These are phyloP conservation scores for Zalophus californianus DNA, from an alignment of 2,797 vertebrate genomes.

Conservation along the genomic window DNA sequence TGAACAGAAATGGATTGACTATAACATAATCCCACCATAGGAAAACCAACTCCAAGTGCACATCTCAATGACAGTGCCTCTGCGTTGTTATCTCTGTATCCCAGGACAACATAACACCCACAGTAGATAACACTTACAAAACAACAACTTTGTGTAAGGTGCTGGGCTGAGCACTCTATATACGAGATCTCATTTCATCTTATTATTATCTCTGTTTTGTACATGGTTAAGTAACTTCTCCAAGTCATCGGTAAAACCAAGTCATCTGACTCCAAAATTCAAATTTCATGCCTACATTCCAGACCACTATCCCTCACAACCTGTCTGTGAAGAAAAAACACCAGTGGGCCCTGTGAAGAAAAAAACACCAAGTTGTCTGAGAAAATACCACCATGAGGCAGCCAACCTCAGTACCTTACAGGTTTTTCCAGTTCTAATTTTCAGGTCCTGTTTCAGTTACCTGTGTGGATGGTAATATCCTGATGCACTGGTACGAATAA, in stretches of 20 bases:
- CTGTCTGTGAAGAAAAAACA: too few species aligned
- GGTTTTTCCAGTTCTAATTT: conserved; percentile 39
- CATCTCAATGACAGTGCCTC: background rate
- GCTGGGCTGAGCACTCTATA: background rate
- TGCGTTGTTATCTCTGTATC: background rate
- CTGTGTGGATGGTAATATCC: background rate
- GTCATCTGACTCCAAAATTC: background rate
- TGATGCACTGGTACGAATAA: background rate
- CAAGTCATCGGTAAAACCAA: background rate
- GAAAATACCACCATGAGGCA: background rate
- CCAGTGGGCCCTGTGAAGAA: background rate
- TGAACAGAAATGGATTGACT: background rate
- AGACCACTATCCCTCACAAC: background rate
- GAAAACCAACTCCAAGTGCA: background rate
- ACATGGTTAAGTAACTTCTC: conserved; percentile 17
- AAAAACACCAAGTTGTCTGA: background rate
- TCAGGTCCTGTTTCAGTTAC: background rate
- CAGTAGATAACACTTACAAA: background rate
- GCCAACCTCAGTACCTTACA: background rate
- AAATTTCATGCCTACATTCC: background rate
- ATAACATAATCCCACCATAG: background rate
- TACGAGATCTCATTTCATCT: background rate
- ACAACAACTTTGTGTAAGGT: background rate
- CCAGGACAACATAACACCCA: background rate
- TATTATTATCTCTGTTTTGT: background rate